Conservation (phyloP, 2,888 invertebrate species). For the Dryobota labecula region DNA sequence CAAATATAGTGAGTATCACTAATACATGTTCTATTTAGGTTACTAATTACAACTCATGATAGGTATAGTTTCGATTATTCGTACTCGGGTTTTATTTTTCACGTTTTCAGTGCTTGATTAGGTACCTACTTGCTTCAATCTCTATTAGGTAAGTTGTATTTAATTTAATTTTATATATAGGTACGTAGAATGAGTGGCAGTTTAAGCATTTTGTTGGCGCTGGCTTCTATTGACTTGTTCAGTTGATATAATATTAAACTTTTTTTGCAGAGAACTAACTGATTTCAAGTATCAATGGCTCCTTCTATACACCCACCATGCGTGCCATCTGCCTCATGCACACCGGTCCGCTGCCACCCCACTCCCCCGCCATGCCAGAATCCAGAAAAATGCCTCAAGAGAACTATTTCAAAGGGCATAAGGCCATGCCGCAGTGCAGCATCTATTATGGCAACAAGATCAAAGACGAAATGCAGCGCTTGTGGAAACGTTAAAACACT, state of each 20-base stretch:
- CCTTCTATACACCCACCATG: slow-evolving; percentile 84
- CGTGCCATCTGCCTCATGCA: slow-evolving; percentile 83
- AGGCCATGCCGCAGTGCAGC: slow-evolving; percentile 83
- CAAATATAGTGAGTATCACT: slow-evolving; percentile 82
- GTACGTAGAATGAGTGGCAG: slow-evolving; percentile 76
- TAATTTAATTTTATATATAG: slow-evolving; percentile 56
- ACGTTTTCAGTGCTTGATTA: slow-evolving; percentile 34
- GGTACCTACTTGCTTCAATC: slow-evolving; percentile 22
- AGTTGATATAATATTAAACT: slow-evolving; percentile 13
- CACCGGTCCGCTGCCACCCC: slow-evolving; percentile 83
- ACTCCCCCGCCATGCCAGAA: slow-evolving; percentile 80
- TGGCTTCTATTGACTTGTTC: slow-evolving; percentile 72
- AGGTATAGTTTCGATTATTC: slow-evolving; percentile 22
- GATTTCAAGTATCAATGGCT: slow-evolving; percentile 74
- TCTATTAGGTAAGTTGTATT: slow-evolving; percentile 67
- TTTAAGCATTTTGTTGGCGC: slow-evolving; percentile 67
- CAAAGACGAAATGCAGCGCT: slow-evolving; percentile 74
- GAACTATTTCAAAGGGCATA: slow-evolving; percentile 76
- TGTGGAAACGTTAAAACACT: slow-evolving; percentile 75
- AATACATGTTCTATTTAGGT: slow-evolving; percentile 56
- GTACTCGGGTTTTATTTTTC: slow-evolving; percentile 24
- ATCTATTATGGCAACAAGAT: slow-evolving; percentile 82
- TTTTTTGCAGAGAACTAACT: slow-evolving; percentile 72
- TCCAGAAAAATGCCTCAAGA: slow-evolving; percentile 82
- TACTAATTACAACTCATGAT: slow-evolving; percentile 4